Conservation (phyloP, 2,113 vertebrate species). For the Anthoscopus minutus region DNA sequence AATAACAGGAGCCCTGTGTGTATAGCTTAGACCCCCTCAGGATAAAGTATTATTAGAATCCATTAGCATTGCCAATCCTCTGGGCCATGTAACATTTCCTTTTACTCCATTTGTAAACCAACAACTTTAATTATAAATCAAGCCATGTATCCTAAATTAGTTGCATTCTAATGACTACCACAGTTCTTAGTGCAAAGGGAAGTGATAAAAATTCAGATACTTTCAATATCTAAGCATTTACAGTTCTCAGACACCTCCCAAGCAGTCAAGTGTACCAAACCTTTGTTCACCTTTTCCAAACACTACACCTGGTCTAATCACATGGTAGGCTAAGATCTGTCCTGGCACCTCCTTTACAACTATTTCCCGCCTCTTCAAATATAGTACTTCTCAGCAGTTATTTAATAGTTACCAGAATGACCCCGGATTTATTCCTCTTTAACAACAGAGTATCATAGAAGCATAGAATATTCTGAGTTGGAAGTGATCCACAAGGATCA, state of each 20-base stretch:
- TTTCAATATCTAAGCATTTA: not conserved
- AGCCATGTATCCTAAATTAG: not conserved
- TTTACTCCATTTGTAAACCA: not conserved
- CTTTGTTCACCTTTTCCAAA: not conserved
- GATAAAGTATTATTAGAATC: slow-evolving; percentile 1
- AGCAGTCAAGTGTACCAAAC: not conserved
- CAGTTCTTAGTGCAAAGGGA: not conserved
- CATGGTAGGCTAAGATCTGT: not conserved
- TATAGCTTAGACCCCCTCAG: not conserved
- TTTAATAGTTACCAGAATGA: not conserved
- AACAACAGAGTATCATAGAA: not conserved
- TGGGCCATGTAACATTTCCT: not conserved
- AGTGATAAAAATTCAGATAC: not conserved
- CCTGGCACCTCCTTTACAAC: not conserved
- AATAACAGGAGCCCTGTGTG: not conserved
- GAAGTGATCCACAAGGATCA: not conserved
- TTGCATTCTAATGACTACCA: not conserved
- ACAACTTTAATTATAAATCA: slow-evolving; percentile 46
- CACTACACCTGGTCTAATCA: not conserved
- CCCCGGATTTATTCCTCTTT: not conserved
- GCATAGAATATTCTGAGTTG: not conserved
- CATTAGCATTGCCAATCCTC: not conserved
- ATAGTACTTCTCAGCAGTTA: not conserved
- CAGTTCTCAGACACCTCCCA: not conserved
- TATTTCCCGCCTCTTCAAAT: not conserved